phyloP scores from a whole-genome alignment of 2,797 vertebrate species.

The Taeniopygia guttata region DNA sequence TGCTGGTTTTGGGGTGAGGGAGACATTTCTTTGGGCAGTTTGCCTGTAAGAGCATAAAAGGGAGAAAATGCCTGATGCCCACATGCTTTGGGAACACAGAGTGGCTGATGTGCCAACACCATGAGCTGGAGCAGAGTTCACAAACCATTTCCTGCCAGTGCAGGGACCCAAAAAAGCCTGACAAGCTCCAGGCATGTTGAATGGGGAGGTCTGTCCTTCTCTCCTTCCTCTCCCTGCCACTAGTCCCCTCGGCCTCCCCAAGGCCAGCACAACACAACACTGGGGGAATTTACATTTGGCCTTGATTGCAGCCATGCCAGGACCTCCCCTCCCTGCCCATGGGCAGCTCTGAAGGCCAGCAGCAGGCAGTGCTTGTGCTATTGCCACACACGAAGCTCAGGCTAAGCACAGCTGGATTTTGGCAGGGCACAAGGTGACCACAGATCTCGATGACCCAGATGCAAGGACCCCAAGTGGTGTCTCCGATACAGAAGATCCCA shows the following conservation, averaged over 20 bases:
- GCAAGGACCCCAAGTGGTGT: fast-evolving
- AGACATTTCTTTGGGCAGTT: neutral
- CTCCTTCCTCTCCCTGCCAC: neutral
- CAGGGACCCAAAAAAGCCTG: neutral
- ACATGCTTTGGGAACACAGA: fast-evolving
- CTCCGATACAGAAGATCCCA: neutral
- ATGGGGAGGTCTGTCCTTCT: neutral
- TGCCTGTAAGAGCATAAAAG: neutral
- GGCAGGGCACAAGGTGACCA: neutral
- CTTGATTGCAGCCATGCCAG: neutral
- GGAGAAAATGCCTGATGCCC: neutral
- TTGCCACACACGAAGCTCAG: neutral
- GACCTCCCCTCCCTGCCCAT: neutral
- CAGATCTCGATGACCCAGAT: fast-evolving
- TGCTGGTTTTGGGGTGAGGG: neutral
- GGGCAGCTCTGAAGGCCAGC: neutral
- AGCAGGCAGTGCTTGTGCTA: fast-evolving
- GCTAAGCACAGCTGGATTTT: neutral
- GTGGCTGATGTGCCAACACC: neutral
- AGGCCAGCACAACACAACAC: neutral
- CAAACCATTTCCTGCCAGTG: neutral
- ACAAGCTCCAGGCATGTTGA: neutral
- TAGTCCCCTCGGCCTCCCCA: neutral
- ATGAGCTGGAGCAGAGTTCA: neutral
- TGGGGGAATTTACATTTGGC: neutral